Evolutionary conservation across 2,113 vertebrate genomes (phyloP).

Genomic region (Crotophaga sulcirostris): DNA sequence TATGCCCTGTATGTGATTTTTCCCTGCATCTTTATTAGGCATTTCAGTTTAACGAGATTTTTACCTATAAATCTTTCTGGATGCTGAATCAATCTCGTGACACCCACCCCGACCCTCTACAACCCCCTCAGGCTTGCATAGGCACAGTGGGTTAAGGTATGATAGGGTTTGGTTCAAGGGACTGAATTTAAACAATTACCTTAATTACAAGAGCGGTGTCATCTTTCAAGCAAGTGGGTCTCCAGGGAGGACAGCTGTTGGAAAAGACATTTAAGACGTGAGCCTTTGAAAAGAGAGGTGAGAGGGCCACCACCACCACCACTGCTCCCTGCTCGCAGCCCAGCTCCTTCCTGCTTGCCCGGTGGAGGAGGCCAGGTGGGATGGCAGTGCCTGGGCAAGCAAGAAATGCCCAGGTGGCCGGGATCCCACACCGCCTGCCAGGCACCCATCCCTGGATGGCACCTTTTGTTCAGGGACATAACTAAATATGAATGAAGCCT

Average conservation of each 20-base stretch:
- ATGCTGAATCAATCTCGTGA: not conserved
- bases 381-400: rapidly evolving
- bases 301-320: not conserved
- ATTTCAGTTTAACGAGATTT: constrained; percentile 25
- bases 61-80: not conserved
- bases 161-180: not conserved
- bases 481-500: not conserved
- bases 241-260: constrained; percentile 38
- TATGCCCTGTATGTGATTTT: not conserved
- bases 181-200: constrained; percentile 58
- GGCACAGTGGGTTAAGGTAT: not conserved
- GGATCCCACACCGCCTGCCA: rapidly evolving
- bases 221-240: constrained; percentile 28
- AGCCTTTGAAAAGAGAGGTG: not conserved
- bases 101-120: not conserved
- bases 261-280: not conserved
- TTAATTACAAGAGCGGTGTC: constrained; percentile 42
- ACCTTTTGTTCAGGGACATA: not conserved
- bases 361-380: rapidly evolving
- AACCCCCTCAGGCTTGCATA: not conserved
- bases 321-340: rapidly evolving
- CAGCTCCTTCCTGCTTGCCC: not conserved
- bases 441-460: not conserved
- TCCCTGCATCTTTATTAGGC: not conserved
- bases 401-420: not conserved